Conservation (phyloP, 2,113 vertebrate genomes). For the Ploceus nigricollis region DNA sequence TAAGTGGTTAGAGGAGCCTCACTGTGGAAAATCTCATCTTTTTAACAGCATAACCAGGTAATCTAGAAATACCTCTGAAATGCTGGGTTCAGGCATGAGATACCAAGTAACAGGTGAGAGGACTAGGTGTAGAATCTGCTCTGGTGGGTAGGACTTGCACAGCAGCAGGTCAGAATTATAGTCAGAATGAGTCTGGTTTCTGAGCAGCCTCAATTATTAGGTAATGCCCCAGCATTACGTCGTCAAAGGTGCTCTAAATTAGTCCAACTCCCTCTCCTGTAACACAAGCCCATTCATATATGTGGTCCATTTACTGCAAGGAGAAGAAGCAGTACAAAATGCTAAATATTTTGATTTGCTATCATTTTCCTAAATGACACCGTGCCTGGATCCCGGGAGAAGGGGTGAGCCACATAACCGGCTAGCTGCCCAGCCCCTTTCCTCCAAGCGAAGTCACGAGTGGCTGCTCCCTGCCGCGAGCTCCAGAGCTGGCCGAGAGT, state of each 20-base stretch:
- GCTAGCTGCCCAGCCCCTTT: too few species aligned
- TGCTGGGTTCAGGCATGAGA: neutral
- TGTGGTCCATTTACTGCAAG: neutral
- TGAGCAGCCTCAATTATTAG: neutral
- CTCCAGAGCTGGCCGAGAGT: too few species aligned
- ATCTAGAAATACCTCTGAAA: neutral
- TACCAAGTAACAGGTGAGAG: neutral
- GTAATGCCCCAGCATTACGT: neutral
- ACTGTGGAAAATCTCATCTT: neutral
- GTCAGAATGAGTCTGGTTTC: neutral
- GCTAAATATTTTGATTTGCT: neutral
- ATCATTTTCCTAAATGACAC: neutral
- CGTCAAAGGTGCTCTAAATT: neutral
- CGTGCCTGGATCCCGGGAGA: too few species aligned
- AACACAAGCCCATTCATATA: neutral
- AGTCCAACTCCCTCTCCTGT: neutral
- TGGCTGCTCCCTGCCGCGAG: too few species aligned
- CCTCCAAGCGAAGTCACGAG: too few species aligned
- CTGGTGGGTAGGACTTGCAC: neutral
- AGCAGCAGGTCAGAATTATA: neutral
- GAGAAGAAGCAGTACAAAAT: neutral
- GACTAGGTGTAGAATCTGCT: neutral
- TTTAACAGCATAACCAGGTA: neutral
- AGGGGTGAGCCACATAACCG: too few species aligned
- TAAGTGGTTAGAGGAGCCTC: neutral